These are phyloP conservation scores for Phalanger gymnotis DNA, from an alignment of 2,797 vertebrate genomes.

Conservation along the genomic window DNA sequence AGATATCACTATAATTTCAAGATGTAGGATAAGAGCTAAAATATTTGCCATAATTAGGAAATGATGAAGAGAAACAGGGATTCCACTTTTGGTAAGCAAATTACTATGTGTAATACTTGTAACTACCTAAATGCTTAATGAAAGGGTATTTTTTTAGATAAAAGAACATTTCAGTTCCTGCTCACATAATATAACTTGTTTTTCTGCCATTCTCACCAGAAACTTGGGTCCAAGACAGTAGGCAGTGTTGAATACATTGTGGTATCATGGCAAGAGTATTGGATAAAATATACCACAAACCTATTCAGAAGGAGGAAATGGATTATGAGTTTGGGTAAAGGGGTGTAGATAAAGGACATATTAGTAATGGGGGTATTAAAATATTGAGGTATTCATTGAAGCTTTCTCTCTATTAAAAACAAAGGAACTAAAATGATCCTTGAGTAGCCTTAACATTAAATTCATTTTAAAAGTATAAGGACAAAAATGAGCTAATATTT, in stretches of 20 bases:
- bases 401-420: background rate
- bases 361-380: background rate
- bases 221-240: background rate
- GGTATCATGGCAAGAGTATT: background rate
- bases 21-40: background rate
- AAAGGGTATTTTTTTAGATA: background rate
- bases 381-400: background rate
- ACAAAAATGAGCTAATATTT: background rate
- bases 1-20: background rate
- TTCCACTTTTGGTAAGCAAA: background rate
- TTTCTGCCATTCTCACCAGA: background rate
- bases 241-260: background rate
- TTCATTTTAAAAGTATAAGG: background rate
- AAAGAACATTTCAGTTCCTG: background rate
- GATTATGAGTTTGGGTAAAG: background rate
- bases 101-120: background rate
- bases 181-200: background rate
- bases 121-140: background rate
- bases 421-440: background rate
- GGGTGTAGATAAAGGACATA: background rate
- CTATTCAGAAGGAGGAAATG: background rate
- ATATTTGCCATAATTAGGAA: background rate
- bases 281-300: background rate
- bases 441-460: background rate
- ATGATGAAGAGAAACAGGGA: background rate